These are phyloP conservation scores for Atrichornis clamosus DNA, from an alignment of 2,113 vertebrate genomes.

Conservation along the genomic window DNA sequence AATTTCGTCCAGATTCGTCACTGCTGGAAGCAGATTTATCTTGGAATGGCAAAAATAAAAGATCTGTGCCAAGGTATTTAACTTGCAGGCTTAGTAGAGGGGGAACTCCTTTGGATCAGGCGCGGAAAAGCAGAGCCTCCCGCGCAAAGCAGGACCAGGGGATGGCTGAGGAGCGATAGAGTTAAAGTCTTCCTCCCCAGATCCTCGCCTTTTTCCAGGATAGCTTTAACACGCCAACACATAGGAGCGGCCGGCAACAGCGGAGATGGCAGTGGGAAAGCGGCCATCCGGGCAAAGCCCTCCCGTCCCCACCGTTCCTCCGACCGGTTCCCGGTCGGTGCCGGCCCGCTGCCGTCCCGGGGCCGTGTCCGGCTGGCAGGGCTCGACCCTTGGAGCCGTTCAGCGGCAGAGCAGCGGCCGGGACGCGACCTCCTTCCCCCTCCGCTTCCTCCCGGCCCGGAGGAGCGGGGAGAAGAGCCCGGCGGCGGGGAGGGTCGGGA, in stretches of 20 bases:
- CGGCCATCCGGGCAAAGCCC: neutral
- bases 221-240: neutral
- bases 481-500: neutral
- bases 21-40: constrained; percentile 13
- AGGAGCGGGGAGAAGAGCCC: neutral
- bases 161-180: neutral
- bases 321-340: neutral
- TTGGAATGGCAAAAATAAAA: constrained; percentile 18
- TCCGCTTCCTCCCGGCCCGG: neutral
- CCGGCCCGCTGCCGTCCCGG: neutral
- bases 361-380: neutral
- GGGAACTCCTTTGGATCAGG: neutral
- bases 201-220: neutral
- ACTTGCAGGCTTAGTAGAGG: neutral
- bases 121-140: neutral
- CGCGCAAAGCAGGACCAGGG: neutral
- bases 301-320: neutral
- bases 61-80: constrained; percentile 24
- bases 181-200: neutral
- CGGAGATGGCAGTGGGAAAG: neutral
- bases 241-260: neutral
- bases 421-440: neutral
- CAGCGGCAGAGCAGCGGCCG: neutral
- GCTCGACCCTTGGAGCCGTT: neutral
- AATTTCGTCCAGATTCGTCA: constrained; percentile 47